Evolutionary conservation across 2,888 invertebrate species (phyloP).

Genomic region (Chorisops tibialis): DNA sequence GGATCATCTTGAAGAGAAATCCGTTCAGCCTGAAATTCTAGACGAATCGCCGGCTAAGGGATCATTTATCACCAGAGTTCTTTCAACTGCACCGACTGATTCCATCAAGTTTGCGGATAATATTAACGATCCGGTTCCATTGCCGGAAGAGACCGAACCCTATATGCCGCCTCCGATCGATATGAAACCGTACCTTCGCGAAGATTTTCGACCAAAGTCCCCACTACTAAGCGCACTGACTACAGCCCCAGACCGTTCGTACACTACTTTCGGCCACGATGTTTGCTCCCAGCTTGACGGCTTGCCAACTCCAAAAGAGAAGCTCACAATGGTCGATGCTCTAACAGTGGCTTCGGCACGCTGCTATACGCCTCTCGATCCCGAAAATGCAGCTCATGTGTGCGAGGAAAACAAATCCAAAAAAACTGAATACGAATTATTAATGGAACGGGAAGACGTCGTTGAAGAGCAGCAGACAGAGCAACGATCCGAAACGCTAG

Average conservation of each 20-base stretch:
- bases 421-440: slow-evolving; percentile 37
- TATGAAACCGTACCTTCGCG: slow-evolving; percentile 55
- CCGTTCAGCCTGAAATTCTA: slow-evolving; percentile 35
- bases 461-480: slow-evolving; percentile 17
- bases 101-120: slow-evolving; percentile 44
- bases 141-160: slow-evolving; percentile 63
- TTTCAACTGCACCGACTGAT: slow-evolving; percentile 49
- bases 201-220: slow-evolving; percentile 55
- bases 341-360: slow-evolving; percentile 63
- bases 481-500: slow-evolving; percentile 1
- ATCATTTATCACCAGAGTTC: slow-evolving; percentile 53
- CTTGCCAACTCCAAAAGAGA: slow-evolving; percentile 52
- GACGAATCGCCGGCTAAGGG: slow-evolving; percentile 53
- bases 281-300: slow-evolving; percentile 50
- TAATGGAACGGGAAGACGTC: slow-evolving; percentile 35
- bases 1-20: neutral
- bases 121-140: slow-evolving; percentile 54
- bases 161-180: slow-evolving; percentile 65
- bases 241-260: slow-evolving; percentile 64
- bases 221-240: slow-evolving; percentile 66
- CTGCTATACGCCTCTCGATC: slow-evolving; percentile 58
- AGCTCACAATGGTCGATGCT: slow-evolving; percentile 58
- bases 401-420: slow-evolving; percentile 34
- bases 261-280: slow-evolving; percentile 57
- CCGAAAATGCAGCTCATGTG: slow-evolving; percentile 48